Evolutionary conservation across 2,113 vertebrate genomes (phyloP).

Genomic region (Heterotilapia buettikoferi): DNA sequence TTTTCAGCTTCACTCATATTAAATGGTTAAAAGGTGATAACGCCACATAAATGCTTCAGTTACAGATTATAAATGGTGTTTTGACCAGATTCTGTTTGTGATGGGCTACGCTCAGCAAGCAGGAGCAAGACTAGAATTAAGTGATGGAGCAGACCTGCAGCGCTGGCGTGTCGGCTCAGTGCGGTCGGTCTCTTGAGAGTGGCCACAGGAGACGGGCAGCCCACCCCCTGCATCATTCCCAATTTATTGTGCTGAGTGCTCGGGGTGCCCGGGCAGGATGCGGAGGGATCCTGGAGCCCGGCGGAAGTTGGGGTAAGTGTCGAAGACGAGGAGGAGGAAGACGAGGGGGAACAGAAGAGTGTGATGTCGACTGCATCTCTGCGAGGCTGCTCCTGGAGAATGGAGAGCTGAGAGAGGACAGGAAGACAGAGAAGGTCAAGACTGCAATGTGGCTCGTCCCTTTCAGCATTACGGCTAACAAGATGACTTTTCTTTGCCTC

Average conservation of each 20-base stretch:
- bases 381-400: slow-evolving; percentile 80
- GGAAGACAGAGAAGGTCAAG: neutral
- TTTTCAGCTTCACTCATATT: neutral
- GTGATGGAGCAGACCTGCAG: slow-evolving; percentile 51
- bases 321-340: neutral
- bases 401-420: slow-evolving; percentile 43
- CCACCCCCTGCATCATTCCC: slow-evolving; percentile 35
- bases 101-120: neutral
- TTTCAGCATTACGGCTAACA: neutral
- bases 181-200: slow-evolving; percentile 86
- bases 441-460: neutral
- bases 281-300: slow-evolving; percentile 16
- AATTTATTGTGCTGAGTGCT: slow-evolving; percentile 44
- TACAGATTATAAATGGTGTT: neutral
- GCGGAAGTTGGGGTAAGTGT: neutral
- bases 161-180: slow-evolving; percentile 90
- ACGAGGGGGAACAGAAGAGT: neutral
- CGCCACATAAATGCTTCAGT: neutral
- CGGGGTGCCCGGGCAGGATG: slow-evolving; percentile 66
- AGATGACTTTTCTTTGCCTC: neutral
- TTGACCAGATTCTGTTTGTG: neutral
- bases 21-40: neutral
- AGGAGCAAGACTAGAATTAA: neutral
- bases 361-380: slow-evolving; percentile 71
- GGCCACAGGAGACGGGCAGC: slow-evolving; percentile 63